Evolutionary conservation across 2,797 vertebrate genomes (phyloP).

Genomic region (Sciurus vulgaris): DNA sequence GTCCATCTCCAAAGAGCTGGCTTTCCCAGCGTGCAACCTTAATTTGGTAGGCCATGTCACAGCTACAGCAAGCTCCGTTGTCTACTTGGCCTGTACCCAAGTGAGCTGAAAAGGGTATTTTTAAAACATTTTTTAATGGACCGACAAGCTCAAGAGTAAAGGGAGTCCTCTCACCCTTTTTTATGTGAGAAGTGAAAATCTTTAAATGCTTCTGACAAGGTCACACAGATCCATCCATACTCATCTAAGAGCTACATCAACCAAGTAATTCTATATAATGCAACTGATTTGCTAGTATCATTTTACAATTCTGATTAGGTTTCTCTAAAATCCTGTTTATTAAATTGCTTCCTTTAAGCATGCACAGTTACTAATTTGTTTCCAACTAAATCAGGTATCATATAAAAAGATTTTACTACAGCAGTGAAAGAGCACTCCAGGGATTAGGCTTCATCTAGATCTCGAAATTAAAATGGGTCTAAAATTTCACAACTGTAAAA

Average conservation of each 20-base stretch:
- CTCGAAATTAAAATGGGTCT: constrained; percentile 84
- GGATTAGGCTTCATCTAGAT: constrained; percentile 83
- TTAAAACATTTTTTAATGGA: constrained; percentile 46
- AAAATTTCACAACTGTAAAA: constrained; percentile 78
- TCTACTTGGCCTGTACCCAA: neutral
- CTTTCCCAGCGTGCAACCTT: neutral
- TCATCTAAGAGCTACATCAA: constrained; percentile 70
- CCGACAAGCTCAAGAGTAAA: constrained; percentile 43
- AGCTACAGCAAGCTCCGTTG: neutral
- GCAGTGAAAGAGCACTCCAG: constrained; percentile 79
- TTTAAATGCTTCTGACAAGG: constrained; percentile 60
- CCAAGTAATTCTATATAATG: constrained; percentile 77
- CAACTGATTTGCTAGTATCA: constrained; percentile 82
- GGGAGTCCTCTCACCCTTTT: neutral
- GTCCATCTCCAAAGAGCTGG: neutral
- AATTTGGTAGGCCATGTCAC: neutral
- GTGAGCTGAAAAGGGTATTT: neutral
- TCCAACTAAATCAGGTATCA: constrained; percentile 87
- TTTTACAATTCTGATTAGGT: constrained; percentile 88
- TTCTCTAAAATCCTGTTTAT: constrained; percentile 87
- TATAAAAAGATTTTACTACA: constrained; percentile 84
- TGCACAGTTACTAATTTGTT: constrained; percentile 88
- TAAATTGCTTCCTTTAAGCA: constrained; percentile 89
- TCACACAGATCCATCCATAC: constrained; percentile 72
- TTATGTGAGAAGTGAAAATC: constrained; percentile 48